Evolutionary conservation across 1,140 invertebrate genomes (phyloP).

Genomic region (Conus betulinus): DNA sequence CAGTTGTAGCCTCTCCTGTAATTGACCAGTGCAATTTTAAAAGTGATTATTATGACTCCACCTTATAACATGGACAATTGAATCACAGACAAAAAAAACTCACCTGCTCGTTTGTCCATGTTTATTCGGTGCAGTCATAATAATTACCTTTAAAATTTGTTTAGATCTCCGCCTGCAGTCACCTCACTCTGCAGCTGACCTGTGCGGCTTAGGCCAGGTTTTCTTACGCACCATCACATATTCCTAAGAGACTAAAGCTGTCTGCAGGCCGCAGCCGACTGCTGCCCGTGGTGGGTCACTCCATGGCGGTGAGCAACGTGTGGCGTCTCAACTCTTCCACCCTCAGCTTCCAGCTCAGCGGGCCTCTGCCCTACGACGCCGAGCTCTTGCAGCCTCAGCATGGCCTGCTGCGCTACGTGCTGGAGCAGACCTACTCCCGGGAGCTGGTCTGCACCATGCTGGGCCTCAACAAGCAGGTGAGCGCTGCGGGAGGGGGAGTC

Average conservation of each 20-base stretch:
- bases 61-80: no score
- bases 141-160: no score
- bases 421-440: constrained; percentile 95
- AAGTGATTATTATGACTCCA: no score
- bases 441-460: constrained; percentile 98
- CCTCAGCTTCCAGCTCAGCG: constrained; percentile 92
- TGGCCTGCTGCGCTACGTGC: constrained; percentile 89
- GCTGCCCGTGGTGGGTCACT: constrained; percentile 95
- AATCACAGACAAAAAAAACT: no score
- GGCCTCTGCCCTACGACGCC: constrained; percentile 91
- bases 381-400: constrained; percentile 94
- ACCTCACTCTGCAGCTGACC: no score
- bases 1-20: no score
- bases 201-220: background rate
- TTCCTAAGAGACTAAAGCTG: no score
- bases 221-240: constrained; percentile 23
- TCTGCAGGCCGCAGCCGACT: constrained; percentile 86
- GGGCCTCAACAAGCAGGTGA: constrained; percentile 89
- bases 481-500: background rate
- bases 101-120: no score
- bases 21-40: no score
- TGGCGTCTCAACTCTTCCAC: constrained; percentile 93
- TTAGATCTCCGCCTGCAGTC: no score
- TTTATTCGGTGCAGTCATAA: background rate
- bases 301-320: constrained; percentile 80